Evolutionary conservation across 2,888 invertebrate genomes (phyloP), one percentile per base, ranked within the genome.

Genomic region (Dasysyrphus tricinctus): DNA sequence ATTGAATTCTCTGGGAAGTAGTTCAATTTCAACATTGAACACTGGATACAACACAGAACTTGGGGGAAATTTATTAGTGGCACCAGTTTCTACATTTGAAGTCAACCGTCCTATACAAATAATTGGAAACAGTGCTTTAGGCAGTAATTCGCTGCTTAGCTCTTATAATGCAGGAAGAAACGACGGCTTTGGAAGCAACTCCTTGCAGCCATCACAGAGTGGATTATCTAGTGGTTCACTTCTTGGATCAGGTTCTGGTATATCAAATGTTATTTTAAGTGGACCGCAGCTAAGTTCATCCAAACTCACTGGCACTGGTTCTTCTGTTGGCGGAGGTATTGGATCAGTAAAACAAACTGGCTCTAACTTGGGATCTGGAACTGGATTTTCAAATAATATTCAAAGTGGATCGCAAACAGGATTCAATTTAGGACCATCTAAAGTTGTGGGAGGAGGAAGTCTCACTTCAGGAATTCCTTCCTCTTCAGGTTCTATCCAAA

Each of bases 181-280:
- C 7, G 49, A 65, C 34, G 65, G 32, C 9, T 39, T 69, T 54
- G 69, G 69, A 2, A 69, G 69, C 24, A 51, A 39, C 4, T 39
- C 65, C 12, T 65, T 49, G 47, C 47, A 47, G 8, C 9, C 24
- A 29, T 14, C 63, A 44, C 42, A 42, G 7, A 61, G 6, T 61
- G 24, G 24, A 61, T 39, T 39, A 39, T 39, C 39, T 0, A 61
- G 63, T 19, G 63, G 44, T 44, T 29, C 44, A 44, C 11, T n/a
- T 2, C 2, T n/a, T 63, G 65, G 47, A 47, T 37, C 54, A 37
- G 14, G 37, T 54, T 39, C 47, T 47, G 47, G 44, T 32, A 5
- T 11, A 47, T 47, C 69, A 39, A 37, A 51, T 24, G 24, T 11
- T n/a, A 39, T 34, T 39, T 51, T 19, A 0, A 7, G 63, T 11